These are phyloP conservation scores for Parauchenoglanis ngamensis DNA, from an alignment of 2,797 vertebrate species.

Conservation along the genomic window DNA sequence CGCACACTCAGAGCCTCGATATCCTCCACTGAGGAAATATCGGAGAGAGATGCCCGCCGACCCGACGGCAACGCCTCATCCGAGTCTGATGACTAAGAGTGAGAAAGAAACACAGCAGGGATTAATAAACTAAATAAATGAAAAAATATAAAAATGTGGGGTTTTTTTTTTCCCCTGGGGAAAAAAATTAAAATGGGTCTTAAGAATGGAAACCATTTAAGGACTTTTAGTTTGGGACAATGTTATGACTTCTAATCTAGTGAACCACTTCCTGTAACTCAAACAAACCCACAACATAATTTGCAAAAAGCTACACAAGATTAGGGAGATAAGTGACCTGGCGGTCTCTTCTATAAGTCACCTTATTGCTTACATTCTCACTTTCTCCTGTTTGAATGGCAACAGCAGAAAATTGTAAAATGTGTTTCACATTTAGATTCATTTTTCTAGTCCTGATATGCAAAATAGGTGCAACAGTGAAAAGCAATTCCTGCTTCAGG, in stretches of 20 bases:
- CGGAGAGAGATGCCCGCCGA: conserved; percentile 87
- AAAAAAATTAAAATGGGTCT: not conserved
- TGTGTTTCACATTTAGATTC: not conserved
- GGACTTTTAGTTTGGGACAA: not conserved
- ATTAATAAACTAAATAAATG: not conserved
- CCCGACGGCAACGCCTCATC: conserved; percentile 81
- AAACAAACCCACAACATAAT: not conserved
- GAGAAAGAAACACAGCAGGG: not conserved
- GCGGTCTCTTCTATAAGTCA: not conserved
- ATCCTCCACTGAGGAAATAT: conserved; percentile 81
- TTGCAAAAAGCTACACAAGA: not conserved
- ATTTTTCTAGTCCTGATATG: not conserved
- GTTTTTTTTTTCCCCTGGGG: not conserved
- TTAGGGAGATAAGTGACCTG: not conserved
- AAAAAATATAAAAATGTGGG: not conserved
- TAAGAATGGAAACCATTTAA: not conserved
- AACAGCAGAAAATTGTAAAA: not conserved
- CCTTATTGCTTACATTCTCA: not conserved
- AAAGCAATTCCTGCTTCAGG: not conserved
- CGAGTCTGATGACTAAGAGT: conserved; percentile 76
- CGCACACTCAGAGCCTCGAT: conserved; percentile 86
- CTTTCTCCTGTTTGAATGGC: not conserved
- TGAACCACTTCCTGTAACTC: not conserved
- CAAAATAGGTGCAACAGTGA: not conserved
- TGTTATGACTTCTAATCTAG: not conserved